Evolutionary conservation across 2,888 invertebrate species (phyloP), one percentile per base, ranked within the genome.

Genomic region (Caenorhabditis drosophilae): DNA sequence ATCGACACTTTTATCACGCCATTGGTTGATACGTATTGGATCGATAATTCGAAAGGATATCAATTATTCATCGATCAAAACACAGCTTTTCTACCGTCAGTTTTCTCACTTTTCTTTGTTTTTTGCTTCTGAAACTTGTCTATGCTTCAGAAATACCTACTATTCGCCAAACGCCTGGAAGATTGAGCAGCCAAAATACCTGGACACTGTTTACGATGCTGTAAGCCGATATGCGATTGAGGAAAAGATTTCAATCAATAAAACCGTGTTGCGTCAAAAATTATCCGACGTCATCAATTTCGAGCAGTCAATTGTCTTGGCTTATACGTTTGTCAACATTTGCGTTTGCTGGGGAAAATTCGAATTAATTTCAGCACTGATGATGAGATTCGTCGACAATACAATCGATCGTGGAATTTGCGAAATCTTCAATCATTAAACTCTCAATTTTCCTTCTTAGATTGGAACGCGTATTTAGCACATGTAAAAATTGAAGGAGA

Each of bases 21-120:
- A 26, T 48, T 67, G 40, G 73, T 73, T 7, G 73, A 73, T 38
- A 70, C 73, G 4, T 55, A 73, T 26, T 73, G 73, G 73, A 40
- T 25, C 1, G 60, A 67, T 47, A 64, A 64, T 41, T 46, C 40
- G 18, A 49, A 62, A 27, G 73, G 73, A 60, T 73, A 73, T 41
- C 57, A 49, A 16, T 31, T 73, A 40, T 69, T 69, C 58, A 53
- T 73, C 20, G 73, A 73, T 48, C 73, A 73, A 52, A 70, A 70
- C 40, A 60, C 62, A 0, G 68, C 60, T 1, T 64, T 67, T 31
- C 20, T 60, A 16, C 53, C 60, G 46, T 60, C 6, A 35, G 44
- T 51, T 20, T 50, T 48, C 26, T 47, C 16, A 12, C 9, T 47
- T 27, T 27, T 27, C 20, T 18, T 47, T 47, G 18, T 44, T 25